Percentiles rank a stretch among this genome's conserved stretches.
phyloP scores from a whole-genome alignment of 1,140 invertebrate genomes.

The Trachelipus rathkii region DNA sequence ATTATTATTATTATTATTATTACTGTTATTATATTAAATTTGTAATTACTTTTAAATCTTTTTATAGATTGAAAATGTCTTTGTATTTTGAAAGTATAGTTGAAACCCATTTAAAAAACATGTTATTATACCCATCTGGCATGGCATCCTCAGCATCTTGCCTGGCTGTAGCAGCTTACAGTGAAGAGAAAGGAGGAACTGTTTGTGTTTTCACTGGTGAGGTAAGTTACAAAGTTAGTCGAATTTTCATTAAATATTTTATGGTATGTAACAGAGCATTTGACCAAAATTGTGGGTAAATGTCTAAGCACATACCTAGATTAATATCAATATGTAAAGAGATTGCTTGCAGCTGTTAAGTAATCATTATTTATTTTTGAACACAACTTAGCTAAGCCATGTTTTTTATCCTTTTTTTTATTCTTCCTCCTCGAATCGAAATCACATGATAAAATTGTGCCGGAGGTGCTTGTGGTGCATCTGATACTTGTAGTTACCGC shows the following conservation, averaged over 20 bases:
- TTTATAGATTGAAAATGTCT: no score
- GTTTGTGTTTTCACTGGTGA: constrained; percentile 83
- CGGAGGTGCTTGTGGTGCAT: no score
- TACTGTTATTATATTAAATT: no score
- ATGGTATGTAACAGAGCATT: constrained; percentile 7
- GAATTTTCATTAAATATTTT: constrained; percentile 4
- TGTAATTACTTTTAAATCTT: no score
- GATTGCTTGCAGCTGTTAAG: no score
- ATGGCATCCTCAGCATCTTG: constrained; percentile 76
- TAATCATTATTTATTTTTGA: no score
- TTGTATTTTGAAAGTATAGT: constrained; percentile 44
- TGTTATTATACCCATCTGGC: constrained; percentile 63
- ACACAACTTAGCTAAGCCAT: neutral
- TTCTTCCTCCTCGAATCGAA: no score
- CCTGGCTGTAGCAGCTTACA: constrained; percentile 77
- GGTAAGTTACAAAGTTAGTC: constrained; percentile 51
- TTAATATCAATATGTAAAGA: neutral
- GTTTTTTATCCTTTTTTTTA: neutral
- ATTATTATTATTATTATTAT: no score
- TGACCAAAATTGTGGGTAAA: neutral
- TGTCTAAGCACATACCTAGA: constrained; percentile 3
- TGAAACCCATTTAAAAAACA: constrained; percentile 44
- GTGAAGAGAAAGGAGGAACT: constrained; percentile 77
- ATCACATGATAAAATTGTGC: no score
- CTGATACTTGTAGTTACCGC: no score